phyloP scores from a whole-genome alignment of 2,797 vertebrate genomes.

The Myoxocephalus aenaeus region DNA sequence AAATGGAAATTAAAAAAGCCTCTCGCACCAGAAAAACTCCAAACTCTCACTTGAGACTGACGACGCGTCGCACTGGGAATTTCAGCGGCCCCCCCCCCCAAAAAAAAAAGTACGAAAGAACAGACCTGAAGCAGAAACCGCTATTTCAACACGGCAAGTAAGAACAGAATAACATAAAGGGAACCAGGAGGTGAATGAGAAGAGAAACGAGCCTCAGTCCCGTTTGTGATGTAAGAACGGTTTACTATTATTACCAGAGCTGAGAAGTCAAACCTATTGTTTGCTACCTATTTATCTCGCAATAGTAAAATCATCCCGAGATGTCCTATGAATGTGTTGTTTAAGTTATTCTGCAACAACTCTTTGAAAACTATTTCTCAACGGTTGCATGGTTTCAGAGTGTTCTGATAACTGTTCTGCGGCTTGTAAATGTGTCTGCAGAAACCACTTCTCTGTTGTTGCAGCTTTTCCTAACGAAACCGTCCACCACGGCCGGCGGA shows the following conservation, averaged over 20 bases:
- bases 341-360: not conserved
- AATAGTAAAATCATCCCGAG: not conserved
- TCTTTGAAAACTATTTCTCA: not conserved
- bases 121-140: not conserved
- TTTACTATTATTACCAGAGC: not conserved
- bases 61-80: not conserved
- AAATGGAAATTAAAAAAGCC: too few species aligned
- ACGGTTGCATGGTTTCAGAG: too few species aligned
- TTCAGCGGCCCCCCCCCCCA: not conserved
- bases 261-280: not conserved
- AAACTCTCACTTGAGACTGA: not conserved
- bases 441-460: not conserved
- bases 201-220: not conserved
- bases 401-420: not conserved
- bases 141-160: not conserved
- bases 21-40: not conserved
- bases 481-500: too few species aligned
- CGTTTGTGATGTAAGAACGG: not conserved
- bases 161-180: not conserved
- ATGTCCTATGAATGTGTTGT: too few species aligned
- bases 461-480: not conserved
- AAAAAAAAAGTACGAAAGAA: not conserved
- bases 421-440: not conserved
- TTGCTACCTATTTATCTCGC: not conserved
- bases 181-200: not conserved